Base-by-base conservation (phyloP, 2,888 invertebrate species). In the Melieria picta region DNA sequence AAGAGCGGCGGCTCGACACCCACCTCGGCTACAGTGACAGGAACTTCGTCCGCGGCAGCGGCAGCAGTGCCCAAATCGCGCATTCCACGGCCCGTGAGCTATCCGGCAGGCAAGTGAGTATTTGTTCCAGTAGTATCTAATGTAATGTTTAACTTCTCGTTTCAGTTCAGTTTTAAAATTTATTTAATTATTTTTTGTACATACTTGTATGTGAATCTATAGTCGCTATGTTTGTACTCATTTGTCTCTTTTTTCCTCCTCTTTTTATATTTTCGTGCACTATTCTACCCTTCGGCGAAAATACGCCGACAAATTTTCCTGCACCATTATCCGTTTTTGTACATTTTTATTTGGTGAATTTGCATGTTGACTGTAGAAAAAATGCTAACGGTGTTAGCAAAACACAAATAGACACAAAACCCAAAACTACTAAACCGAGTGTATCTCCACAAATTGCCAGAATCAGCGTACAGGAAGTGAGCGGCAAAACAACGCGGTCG, bases 1-100 rank as follows among this genome's bases (percentile, higher is more conserved):
- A 85, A 87, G 67, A 87, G 87, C 73, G 87, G 87, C 5, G 87
- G 87, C 2, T 86, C 86, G 6, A 87, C 87, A 65, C 87, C 87
- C 57, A 87, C 87, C 58, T 83, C 85, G n/a, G 80, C 81, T 58
- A 77, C 78, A 74, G 74, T 75, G 7, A 70, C 74, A 76, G 77
- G 73, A 50, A 76, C 73, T 77, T 72, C 74, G 42, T 65, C 68
- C n/a, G 79, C 81, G 7, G 76, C 77, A 4, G 77, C 76, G 10
- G 77, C 79, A 10, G 83, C 83, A 9, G 82, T 83, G 16, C 83
- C 79, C 52, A 84, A 83, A 74, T 87, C 87, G 42, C 82, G 86
- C 74, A 87, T 87, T 79, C 87, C 87, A 45, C 80, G 87, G 16
- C 87, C 87, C 63, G 87, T 87, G 60, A 87, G 87, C 79, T 87